Evolutionary conservation across 2,888 invertebrate species (phyloP), one percentile per base, ranked within the genome.

Genomic region (Mycogona germanica): DNA sequence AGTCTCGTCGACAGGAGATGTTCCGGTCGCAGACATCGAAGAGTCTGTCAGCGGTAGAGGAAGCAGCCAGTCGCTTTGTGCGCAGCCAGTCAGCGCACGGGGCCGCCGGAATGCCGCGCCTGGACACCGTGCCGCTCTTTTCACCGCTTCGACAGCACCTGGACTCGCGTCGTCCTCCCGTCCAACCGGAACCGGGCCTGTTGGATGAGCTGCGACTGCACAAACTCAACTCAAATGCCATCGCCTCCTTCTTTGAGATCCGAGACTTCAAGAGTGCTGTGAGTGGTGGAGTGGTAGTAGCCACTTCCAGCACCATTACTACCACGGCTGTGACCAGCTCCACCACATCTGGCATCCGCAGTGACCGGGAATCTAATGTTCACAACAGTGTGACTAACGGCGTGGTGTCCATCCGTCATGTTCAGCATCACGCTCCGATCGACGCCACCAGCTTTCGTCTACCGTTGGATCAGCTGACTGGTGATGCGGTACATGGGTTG

Each of bases 61-160:
- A 41, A 19, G 44, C 45, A 32, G 30, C 23, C 3, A 45, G 47
- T 7, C 47, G 32, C 12, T 28, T 30, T 32, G 21, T 29, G 47
- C 30, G 29, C 32, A 29, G 21, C 30, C n/a, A n/a, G n/a, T n/a
- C n/a, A n/a, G 19, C 51, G 7, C 14, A 25, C 3, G 29, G 21
- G 17, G 28, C 41, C 2, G 41, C 29, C 4, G 51, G 41, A 19
- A 44, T 52, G 30, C 52, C 52, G 17, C 28, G 52, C 7, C 35
- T 52, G 23, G 52, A 52, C 25, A 52, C 52, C 25, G 52, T 52
- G 21, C 51, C 51, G 17, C 23, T 51, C 19, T 25, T 42, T 14
- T 28, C 51, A n/a, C 28, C 30, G 2, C 6, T 28, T 19, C 30
- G 47, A 32, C 44, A 44, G 26, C 32, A n/a, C 47, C 35, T 37